A percentile compares a stretch with the other conserved stretches of the same genome.
phyloP scores from a whole-genome alignment of 2,888 invertebrate genomes.

The Dryadula phaetusa region DNA sequence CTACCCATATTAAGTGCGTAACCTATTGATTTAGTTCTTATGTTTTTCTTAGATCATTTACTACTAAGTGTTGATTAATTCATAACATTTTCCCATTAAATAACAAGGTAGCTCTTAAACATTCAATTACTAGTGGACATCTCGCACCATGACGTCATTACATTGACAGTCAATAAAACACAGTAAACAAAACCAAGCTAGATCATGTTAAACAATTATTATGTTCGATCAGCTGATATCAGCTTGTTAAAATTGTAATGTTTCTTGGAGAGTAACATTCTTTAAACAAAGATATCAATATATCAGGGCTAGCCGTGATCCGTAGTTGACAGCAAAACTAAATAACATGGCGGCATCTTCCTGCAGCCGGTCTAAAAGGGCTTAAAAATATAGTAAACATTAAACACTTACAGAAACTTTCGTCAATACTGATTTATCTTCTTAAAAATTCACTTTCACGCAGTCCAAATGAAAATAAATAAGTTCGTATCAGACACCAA shows the following conservation, averaged over 20 bases:
- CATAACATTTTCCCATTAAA: constrained; percentile 20
- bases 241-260: constrained; percentile 9
- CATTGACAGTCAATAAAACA: constrained; percentile 80
- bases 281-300: constrained; percentile 49
- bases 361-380: constrained; percentile 77
- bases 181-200: constrained; percentile 70
- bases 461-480: constrained; percentile 64
- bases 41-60: neutral
- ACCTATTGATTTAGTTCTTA: neutral
- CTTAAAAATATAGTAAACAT: constrained; percentile 60
- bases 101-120: constrained; percentile 6
- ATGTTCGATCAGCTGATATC: constrained; percentile 37
- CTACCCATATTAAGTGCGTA: neutral
- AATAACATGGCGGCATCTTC: constrained; percentile 83
- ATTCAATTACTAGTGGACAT: constrained; percentile 39
- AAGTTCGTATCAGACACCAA: constrained; percentile 75
- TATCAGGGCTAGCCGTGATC: constrained; percentile 66
- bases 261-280: constrained; percentile 15
- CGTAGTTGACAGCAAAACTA: constrained; percentile 80
- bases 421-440: constrained; percentile 58
- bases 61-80: neutral
- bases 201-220: constrained; percentile 36
- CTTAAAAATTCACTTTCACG: constrained; percentile 61
- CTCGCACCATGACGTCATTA: constrained; percentile 77
- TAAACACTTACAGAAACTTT: constrained; percentile 60